Evolutionary conservation across 2,888 invertebrate genomes (phyloP), one percentile per base, ranked within the genome.

Genomic region (Hecatera dysodea): DNA sequence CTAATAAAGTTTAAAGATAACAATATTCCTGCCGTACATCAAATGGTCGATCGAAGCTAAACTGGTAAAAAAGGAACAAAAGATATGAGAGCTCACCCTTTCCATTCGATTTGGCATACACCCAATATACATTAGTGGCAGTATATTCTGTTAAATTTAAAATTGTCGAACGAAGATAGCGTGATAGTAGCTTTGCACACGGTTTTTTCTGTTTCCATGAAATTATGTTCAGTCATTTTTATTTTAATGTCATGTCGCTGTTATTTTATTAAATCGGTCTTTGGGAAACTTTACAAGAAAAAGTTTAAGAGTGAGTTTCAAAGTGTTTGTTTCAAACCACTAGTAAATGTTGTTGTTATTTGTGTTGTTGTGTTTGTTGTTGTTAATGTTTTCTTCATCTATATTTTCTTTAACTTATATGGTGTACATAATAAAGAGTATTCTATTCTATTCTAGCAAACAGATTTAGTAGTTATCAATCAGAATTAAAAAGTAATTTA

Each of bases 101-200:
- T 75, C 78, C 69, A 73, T 78, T 64, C 88, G 87, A 92, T 91
- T 93, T 94, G 94, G 94, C 92, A 52, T 19, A 55, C 36, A 66
- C 86, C 94, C 94, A 94, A 90, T 73, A 60, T 70, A 88, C 91
- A 93, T 93, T 93, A 93, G 89, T 88, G 89, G 87, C 87, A 87
- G 84, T 86, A 92, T 93, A 92, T 92, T 91, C 91, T 85, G 89
- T 87, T 89, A 90, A 90, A 88, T 91, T 92, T 89, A 87, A 92
- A 93, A 92, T 88, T 90, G 89, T 61, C 33, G 29, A 53, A 67
- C 17, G 9, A 63, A 56, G 4, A 67, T 52, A 29, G 27, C 5
- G 24, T 59, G 52, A 59, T 50, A 52, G 24, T 61, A 33, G 62
- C 57, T 81, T 33, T 57, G 22, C 24, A 29, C 77, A 75, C 83